Evolutionary conservation across 2,888 invertebrate species (phyloP).

Genomic region (Ctena decussata): DNA sequence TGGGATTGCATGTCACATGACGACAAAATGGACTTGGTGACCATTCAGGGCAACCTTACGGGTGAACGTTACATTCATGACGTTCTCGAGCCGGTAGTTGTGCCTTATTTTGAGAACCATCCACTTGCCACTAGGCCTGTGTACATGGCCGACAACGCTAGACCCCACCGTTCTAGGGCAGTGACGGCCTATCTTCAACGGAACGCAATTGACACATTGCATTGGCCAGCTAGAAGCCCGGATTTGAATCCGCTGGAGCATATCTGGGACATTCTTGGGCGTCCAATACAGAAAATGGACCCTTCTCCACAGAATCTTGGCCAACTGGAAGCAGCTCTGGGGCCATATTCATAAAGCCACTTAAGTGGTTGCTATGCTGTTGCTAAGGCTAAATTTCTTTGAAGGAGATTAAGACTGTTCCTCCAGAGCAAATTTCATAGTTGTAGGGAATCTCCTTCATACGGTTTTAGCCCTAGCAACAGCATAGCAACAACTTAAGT

Average conservation of each 20-base stretch:
- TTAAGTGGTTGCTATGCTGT: too few species aligned
- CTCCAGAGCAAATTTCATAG: too few species aligned
- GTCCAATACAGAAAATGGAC: neutral
- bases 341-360: too few species aligned
- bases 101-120: conserved; percentile 13
- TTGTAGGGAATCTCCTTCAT: too few species aligned
- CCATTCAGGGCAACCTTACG: neutral
- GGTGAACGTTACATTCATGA: neutral
- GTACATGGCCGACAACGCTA: conserved; percentile 17
- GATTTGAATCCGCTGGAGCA: conserved; percentile 17
- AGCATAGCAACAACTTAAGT: too few species aligned
- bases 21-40: conserved; percentile 16
- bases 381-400: too few species aligned
- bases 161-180: conserved; percentile 12
- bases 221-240: conserved; percentile 11
- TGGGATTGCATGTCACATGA: neutral
- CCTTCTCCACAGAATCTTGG: conserved; percentile 10
- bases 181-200: neutral
- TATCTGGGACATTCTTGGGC: conserved; percentile 19
- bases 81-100: neutral
- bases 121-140: conserved; percentile 11
- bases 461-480: too few species aligned
- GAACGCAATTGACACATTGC: neutral
- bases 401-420: too few species aligned
- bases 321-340: conserved; percentile 21